These are phyloP conservation scores for Bubo blakistoni DNA, from an alignment of 2,113 vertebrate genomes.

Conservation along the genomic window DNA sequence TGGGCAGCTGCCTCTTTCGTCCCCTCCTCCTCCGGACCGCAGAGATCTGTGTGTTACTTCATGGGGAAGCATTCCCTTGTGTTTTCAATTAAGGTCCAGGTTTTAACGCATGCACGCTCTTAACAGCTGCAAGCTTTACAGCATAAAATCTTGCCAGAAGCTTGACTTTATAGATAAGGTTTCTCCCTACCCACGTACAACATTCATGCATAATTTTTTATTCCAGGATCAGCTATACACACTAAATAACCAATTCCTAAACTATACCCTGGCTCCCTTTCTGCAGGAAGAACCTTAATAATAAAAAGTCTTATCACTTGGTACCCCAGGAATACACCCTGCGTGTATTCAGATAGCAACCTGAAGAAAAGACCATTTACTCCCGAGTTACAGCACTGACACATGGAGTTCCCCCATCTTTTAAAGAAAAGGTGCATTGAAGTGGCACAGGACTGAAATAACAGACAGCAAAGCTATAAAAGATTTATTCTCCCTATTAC, in stretches of 20 bases:
- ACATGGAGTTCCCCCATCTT: background rate
- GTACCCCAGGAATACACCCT: slow-evolving; percentile 45
- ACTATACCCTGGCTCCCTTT: background rate
- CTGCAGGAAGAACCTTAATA: slow-evolving; percentile 59
- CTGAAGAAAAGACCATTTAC: background rate
- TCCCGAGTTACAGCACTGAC: background rate
- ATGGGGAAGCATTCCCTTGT: background rate
- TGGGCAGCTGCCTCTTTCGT: background rate
- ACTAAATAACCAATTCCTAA: background rate
- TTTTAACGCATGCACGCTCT: background rate
- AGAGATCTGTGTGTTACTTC: background rate
- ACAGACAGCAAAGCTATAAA: background rate
- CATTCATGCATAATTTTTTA: background rate
- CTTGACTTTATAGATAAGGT: background rate
- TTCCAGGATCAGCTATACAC: background rate
- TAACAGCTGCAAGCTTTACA: slow-evolving; percentile 38
- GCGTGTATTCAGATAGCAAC: background rate
- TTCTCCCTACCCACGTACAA: background rate
- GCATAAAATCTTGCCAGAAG: background rate
- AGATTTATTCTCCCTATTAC: background rate
- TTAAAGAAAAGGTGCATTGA: background rate
- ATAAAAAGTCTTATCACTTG: slow-evolving; percentile 31
- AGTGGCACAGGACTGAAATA: background rate
- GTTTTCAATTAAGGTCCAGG: background rate
- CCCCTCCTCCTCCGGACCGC: background rate